A percentile compares a stretch with the other conserved stretches of the same genome.
Conservation (phyloP, 37 sponge, comb jelly and placozoan species). For the Hexactinellida sp. region DNA sequence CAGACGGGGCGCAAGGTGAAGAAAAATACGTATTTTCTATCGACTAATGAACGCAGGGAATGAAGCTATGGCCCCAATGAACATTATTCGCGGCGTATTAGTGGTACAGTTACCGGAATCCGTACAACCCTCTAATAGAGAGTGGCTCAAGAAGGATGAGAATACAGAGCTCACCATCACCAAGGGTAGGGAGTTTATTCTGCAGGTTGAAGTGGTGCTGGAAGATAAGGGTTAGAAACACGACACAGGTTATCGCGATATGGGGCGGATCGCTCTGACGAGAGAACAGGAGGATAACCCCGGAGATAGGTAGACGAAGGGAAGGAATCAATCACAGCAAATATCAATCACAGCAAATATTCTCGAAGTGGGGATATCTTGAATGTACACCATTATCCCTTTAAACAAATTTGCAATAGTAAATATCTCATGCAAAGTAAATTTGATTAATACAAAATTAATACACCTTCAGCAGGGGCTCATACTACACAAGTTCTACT, state of each 20-base stretch:
- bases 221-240: neutral
- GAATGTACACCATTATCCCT: too few species aligned
- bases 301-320: neutral
- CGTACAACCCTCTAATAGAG: neutral
- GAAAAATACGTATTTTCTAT: conserved; percentile 3
- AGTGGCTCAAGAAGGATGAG: conserved; percentile 6
- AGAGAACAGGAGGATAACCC: neutral
- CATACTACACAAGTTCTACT: too few species aligned
- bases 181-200: neutral
- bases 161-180: neutral
- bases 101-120: neutral
- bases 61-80: conserved; percentile 5
- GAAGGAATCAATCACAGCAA: neutral
- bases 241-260: too few species aligned
- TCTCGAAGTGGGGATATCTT: neutral
- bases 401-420: too few species aligned
- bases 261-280: neutral
- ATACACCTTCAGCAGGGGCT: too few species aligned
- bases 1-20: neutral
- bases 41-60: neutral
- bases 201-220: neutral
- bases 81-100: neutral
- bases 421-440: too few species aligned
- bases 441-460: too few species aligned
- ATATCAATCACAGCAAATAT: neutral